phyloP scores from a whole-genome alignment of 2,113 vertebrate species.

The Trachemys scripta region DNA sequence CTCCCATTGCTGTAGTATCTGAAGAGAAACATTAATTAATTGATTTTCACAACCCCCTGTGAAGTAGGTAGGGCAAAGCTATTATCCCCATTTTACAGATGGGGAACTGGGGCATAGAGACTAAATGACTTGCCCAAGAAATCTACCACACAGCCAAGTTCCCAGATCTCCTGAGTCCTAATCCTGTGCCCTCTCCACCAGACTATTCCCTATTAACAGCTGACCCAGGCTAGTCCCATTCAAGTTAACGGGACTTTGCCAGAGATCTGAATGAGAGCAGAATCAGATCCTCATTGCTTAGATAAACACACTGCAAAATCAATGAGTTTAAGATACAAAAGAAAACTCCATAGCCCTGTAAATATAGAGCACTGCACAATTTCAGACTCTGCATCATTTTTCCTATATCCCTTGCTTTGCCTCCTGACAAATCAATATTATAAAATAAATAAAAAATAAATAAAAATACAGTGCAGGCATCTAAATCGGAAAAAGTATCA shows the following conservation, averaged over 20 bases:
- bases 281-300: background rate
- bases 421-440: slow-evolving; percentile 52
- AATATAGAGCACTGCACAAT: background rate
- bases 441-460: slow-evolving; percentile 61
- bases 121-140: background rate
- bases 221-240: background rate
- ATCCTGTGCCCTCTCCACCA: background rate
- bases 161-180: background rate
- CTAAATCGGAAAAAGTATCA: slow-evolving; percentile 33
- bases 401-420: background rate
- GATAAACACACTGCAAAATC: background rate
- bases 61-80: background rate
- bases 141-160: background rate
- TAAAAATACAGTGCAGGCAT: background rate
- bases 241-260: background rate
- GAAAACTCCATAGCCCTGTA: background rate
- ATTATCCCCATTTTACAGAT: background rate
- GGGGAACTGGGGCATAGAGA: background rate
- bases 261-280: background rate
- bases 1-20: background rate
- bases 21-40: background rate
- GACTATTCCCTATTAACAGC: accelerated
- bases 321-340: slow-evolving; percentile 10
- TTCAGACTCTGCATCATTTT: background rate
- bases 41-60: background rate